A percentile compares a stretch with the other conserved stretches of the same genome.
Evolutionary conservation across 35 echinoderm and acorn worm genomes (phyloP).

Genomic region (Hemicentrotus pulcherrimus): DNA sequence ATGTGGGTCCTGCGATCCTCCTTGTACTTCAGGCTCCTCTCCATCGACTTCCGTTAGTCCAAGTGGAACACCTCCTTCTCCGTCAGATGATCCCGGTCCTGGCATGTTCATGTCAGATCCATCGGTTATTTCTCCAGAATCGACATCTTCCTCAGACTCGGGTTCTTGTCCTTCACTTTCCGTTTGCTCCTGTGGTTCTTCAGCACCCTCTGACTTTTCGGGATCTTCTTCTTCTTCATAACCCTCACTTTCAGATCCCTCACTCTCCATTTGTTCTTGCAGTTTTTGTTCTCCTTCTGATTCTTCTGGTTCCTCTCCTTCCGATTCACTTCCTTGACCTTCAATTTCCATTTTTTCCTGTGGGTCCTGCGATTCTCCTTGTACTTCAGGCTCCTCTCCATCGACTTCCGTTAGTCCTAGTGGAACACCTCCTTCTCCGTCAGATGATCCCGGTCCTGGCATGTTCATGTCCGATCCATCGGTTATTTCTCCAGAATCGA

Average conservation of each 20-base stretch:
- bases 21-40: neutral
- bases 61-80: neutral
- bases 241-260: neutral
- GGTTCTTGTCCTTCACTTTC: neutral
- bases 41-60: neutral
- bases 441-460: neutral
- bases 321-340: neutral
- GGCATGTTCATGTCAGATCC: too few relatives aligned
- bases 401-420: neutral
- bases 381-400: neutral
- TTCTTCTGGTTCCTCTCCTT: too few relatives aligned
- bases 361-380: neutral
- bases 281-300: neutral
- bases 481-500: neutral
- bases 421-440: neutral
- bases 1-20: neutral
- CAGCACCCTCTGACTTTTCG: neutral
- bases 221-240: neutral
- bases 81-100: neutral
- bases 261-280: neutral
- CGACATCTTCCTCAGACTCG: neutral
- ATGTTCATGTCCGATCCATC: too few relatives aligned
- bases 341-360: neutral
- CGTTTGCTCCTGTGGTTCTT: neutral
- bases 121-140: neutral